A percentile compares a stretch with the other conserved stretches of the same genome.
Conservation (phyloP, 2,888 invertebrate genomes). For the Scaeva pyrastri region DNA sequence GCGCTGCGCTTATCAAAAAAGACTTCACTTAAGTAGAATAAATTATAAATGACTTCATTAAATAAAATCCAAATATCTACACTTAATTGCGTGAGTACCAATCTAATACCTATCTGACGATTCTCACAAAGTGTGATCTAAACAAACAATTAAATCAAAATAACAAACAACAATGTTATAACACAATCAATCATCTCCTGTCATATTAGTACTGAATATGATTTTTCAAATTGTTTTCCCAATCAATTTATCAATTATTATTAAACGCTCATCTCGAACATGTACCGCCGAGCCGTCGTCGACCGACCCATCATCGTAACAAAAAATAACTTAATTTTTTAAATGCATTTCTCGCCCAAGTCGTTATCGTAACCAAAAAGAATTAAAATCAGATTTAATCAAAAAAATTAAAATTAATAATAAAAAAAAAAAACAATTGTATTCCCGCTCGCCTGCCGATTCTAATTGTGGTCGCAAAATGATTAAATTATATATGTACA, state of each 20-base stretch:
- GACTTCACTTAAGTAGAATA: too few species aligned
- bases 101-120: not conserved
- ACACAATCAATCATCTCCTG: not conserved
- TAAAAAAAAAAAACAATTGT: not conserved
- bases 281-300: too few species aligned
- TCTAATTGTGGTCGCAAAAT: not conserved
- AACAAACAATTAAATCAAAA: constrained; percentile 9
- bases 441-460: not conserved
- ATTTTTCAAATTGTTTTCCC: constrained; percentile 20
- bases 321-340: constrained; percentile 33
- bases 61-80: too few species aligned
- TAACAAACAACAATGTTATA: not conserved
- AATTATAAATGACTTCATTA: too few species aligned
- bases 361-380: constrained; percentile 32
- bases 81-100: too few species aligned
- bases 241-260: constrained; percentile 25
- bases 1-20: too few species aligned
- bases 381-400: constrained; percentile 29
- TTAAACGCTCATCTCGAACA: not conserved
- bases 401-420: too few species aligned
- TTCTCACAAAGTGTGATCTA: not conserved
- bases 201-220: not conserved
- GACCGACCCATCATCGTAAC: too few species aligned
- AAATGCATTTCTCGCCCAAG: constrained; percentile 10
- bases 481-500: too few species aligned